These are phyloP conservation scores for Drosophila maculinotata DNA, from an alignment of 2,888 invertebrate genomes.

Conservation along the genomic window DNA sequence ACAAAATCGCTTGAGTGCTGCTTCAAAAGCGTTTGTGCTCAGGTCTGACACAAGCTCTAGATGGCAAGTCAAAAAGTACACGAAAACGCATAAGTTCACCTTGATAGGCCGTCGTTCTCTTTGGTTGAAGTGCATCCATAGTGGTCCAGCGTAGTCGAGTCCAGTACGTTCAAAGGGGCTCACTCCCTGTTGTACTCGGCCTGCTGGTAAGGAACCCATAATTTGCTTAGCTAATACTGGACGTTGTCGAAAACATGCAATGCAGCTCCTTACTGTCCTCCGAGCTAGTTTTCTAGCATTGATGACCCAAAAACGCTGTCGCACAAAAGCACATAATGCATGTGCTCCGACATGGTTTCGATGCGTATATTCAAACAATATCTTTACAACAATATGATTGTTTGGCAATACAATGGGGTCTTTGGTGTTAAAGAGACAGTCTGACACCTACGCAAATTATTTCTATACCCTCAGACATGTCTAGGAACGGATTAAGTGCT, in stretches of 20 bases:
- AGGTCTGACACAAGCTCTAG: conserved; percentile 41
- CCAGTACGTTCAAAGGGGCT: conserved; percentile 7
- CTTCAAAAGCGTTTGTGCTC: conserved; percentile 6
- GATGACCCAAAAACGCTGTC: not conserved
- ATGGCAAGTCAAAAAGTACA: conserved; percentile 36
- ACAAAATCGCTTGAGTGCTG: not conserved
- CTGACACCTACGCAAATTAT: conserved; percentile 65
- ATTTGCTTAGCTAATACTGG: not conserved
- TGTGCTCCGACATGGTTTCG: conserved; percentile 11
- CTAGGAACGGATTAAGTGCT: not conserved
- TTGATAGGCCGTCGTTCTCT: conserved; percentile 25
- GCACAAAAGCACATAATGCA: not conserved
- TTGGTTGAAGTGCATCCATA: conserved; percentile 12
- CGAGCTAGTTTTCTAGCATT: no score
- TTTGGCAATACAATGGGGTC: conserved; percentile 1
- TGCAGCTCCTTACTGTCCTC: not conserved
- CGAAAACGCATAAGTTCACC: conserved; percentile 35
- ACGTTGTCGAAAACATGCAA: not conserved
- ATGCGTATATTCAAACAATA: not conserved
- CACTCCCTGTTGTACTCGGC: not conserved
- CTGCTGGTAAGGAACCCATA: not conserved
- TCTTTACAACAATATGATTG: no score
- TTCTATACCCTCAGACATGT: conserved; percentile 23
- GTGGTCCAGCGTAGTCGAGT: conserved; percentile 5
- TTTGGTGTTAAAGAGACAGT: conserved; percentile 1